Evolutionary conservation across 2,113 vertebrate genomes (phyloP), one percentile per base, ranked within the genome.

Genomic region (Sander vitreus): DNA sequence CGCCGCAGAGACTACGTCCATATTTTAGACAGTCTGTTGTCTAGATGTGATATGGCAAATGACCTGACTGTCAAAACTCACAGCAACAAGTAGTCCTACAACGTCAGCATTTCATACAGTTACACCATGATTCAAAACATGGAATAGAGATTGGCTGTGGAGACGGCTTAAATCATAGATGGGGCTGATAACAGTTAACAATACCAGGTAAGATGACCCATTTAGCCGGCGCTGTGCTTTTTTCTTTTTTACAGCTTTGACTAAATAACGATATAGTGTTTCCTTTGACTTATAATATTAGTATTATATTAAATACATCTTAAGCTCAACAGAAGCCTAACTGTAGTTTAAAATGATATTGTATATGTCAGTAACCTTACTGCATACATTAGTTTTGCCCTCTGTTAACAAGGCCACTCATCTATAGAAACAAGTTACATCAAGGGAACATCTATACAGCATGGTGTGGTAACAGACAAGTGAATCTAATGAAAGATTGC

Each of bases 361-460:
- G 77, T n/a, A 8, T 43, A 1, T 80, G 54, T 21, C 55, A 73
- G 33, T 45, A 65, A 64, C 53, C 21, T 39, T 23, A 2, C 25
- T 51, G 5, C 25, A 51, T 19, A 6, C 25, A 15, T 63, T 55
- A 55, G 12, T 50, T 39, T 54, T 21, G 3, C 18, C 30, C 4
- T 65, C 58, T 58, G 57, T 53, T 53, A 60, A 66, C 18, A 30
- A 66, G 19, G 5, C 19, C 36, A 15, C 14, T 78, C n/a, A 55
- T 82, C 63, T 75, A 25, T 27, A 55, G 50, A 76, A 80, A 69
- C 69, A 15, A 48, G 66, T 2, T 65, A 14, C 63, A 65, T 36
- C 48, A 63, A 21, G 1, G 25, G 58, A 53, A 45, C 10, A 65
- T 73, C 51, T 25, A 14, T 63, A 21, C 67, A 23, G 33, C 21